phyloP scores from a whole-genome alignment of 2,113 vertebrate species.

The Jacana jacana region DNA sequence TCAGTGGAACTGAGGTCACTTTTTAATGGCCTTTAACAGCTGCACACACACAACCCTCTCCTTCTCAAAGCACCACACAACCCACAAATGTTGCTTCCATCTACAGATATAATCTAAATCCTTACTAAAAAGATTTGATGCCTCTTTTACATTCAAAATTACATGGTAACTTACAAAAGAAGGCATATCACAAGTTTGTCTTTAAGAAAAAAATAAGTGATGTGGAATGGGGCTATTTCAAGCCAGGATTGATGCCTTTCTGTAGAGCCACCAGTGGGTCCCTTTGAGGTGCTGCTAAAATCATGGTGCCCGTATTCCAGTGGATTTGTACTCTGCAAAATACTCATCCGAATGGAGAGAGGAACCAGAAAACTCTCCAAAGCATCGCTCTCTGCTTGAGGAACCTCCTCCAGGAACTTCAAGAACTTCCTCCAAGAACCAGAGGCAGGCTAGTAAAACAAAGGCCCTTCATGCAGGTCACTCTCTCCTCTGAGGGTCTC shows the following conservation, averaged over 20 bases:
- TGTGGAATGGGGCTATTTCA: background rate
- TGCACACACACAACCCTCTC: background rate
- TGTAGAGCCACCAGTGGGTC: background rate
- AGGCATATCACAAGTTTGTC: background rate
- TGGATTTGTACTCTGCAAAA: background rate
- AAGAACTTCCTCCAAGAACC: background rate
- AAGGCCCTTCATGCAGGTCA: background rate
- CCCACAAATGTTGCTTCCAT: background rate
- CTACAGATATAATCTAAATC: background rate
- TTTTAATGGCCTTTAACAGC: conserved; percentile 32
- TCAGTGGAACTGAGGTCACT: background rate
- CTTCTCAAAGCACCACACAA: background rate
- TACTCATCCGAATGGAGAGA: background rate
- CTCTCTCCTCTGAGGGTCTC: background rate
- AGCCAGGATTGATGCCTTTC: background rate
- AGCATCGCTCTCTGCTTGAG: background rate
- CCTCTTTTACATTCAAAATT: background rate
- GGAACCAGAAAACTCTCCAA: background rate
- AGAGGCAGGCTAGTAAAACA: background rate
- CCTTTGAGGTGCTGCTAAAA: background rate
- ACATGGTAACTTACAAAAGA: background rate
- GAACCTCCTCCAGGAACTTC: background rate
- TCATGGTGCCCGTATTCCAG: background rate
- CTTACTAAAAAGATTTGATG: background rate
- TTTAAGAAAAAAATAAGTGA: background rate